Percentiles rank a stretch among this genome's conserved stretches.
phyloP scores from a whole-genome alignment of 2,113 vertebrate genomes.

The Hypomesus transpacificus region DNA sequence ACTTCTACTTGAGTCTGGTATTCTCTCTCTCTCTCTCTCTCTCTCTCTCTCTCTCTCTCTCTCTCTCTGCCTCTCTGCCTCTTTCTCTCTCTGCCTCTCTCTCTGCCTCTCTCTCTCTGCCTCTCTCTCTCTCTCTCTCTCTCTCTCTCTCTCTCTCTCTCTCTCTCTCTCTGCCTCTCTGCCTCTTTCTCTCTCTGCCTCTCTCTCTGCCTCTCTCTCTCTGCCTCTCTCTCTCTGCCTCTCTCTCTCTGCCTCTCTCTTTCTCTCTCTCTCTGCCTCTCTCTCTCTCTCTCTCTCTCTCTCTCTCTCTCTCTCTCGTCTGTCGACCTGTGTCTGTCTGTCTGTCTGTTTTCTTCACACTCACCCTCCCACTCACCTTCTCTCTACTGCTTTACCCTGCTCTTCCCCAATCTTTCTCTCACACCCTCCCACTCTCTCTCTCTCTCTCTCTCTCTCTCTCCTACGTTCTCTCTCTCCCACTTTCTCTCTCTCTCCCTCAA shows the following conservation, averaged over 20 bases:
- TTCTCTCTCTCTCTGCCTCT: too few relatives aligned
- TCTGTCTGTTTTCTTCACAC: too few relatives aligned
- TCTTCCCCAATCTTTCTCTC: background rate
- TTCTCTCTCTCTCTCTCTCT: conserved; percentile 4
- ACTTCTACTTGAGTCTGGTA: background rate
- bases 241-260: background rate
- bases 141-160: conserved; percentile 17
- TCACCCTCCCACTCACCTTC: too few relatives aligned
- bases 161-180: too few relatives aligned
- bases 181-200: background rate
- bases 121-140: background rate
- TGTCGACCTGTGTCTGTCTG: too few relatives aligned
- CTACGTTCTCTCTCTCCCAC: background rate
- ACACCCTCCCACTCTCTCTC: conserved; percentile 14
- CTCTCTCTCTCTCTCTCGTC: too few relatives aligned
- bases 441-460: background rate
- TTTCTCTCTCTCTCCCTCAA: background rate
- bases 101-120: background rate
- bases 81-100: background rate
- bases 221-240: background rate
- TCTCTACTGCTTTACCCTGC: background rate
- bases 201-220: background rate
- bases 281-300: too few relatives aligned
- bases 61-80: background rate
- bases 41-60: conserved; percentile 19